Evolutionary conservation across 2,113 vertebrate genomes (phyloP), one percentile per base, ranked within the genome.

Genomic region (Cynocephalus volans): DNA sequence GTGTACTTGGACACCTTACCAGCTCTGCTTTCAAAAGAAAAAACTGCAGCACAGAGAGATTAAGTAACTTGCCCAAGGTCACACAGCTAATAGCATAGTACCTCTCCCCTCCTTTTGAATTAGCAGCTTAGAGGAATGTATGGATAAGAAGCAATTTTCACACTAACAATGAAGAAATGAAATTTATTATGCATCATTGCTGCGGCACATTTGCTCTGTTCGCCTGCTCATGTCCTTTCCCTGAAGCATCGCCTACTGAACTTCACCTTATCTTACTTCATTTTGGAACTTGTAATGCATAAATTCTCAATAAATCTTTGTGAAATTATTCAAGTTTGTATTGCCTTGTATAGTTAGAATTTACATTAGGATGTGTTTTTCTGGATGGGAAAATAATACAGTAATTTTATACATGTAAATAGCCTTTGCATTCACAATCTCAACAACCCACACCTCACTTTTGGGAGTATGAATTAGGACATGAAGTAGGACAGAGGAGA

Each of bases 301-400:
- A 15, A 3, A 24, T 54, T 86, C 48, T 19, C 80, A 62, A 45
- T 64, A 67, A 54, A 26, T 73, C 64, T 69, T 73, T 54, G 1
- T 79, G n/a, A 45, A 77, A 70, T 50, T 26, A 6, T 12, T 90
- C 58, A 7, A n/a, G 19, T 76, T 92, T 89, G 54, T 80, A 6
- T 91, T 86, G 77, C 33, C 19, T 84, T 86, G 8, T 72, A 3
- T 50, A 84, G 28, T 58, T 60, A 69, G 65, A 88, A 75, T 79
- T 80, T 93, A 87, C 50, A 73, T 92, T 79, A 31, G 79, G 15
- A 60, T 81, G 13, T 72, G 28, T 60, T 90, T 86, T 76, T 91
- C 48, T 70, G 19, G 45, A 41, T 60, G 23, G 23, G 50, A 73
- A 73, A 75, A 52, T 36, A 21, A 65, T 15, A 54, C 1, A 69